These are phyloP conservation scores for Bicyclus anynana DNA, from an alignment of 1,140 invertebrate species.

Conservation along the genomic window DNA sequence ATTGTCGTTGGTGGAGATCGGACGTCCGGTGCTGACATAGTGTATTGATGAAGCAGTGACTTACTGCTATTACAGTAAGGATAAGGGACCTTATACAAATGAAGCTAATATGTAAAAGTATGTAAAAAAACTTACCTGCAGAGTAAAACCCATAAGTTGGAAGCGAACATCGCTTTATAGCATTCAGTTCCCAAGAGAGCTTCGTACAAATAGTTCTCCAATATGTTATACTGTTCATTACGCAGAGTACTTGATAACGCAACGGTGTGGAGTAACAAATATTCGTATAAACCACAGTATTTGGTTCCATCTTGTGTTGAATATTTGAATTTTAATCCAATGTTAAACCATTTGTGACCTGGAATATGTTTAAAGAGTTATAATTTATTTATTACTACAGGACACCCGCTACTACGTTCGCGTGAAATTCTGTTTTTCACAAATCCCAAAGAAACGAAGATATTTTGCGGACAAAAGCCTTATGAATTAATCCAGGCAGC, in stretches of 20 bases:
- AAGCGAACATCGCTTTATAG: conserved; percentile 43
- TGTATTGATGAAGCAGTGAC: no score
- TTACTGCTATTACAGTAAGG: no score
- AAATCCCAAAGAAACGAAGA: no score
- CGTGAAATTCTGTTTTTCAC: no score
- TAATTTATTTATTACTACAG: not conserved
- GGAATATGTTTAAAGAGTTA: not conserved
- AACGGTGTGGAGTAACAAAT: conserved; percentile 36
- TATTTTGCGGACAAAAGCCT: no score
- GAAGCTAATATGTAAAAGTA: not conserved
- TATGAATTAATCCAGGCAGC: no score
- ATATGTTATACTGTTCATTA: conserved; percentile 27
- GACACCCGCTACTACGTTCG: not conserved
- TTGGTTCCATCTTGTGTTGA: not conserved
- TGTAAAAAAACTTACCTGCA: conserved; percentile 46
- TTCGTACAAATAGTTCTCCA: conserved; percentile 42
- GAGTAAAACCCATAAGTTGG: conserved; percentile 45
- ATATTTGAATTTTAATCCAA: conserved; percentile 31
- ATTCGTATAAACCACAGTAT: conserved; percentile 38
- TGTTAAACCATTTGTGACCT: conserved; percentile 53
- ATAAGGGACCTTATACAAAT: no score
- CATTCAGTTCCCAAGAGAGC: conserved; percentile 37
- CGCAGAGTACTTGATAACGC: conserved; percentile 30
- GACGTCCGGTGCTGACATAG: no score
- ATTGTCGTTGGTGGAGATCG: no score